Evolutionary conservation across 2,113 vertebrate species (phyloP).

Genomic region (Redunca redunca): DNA sequence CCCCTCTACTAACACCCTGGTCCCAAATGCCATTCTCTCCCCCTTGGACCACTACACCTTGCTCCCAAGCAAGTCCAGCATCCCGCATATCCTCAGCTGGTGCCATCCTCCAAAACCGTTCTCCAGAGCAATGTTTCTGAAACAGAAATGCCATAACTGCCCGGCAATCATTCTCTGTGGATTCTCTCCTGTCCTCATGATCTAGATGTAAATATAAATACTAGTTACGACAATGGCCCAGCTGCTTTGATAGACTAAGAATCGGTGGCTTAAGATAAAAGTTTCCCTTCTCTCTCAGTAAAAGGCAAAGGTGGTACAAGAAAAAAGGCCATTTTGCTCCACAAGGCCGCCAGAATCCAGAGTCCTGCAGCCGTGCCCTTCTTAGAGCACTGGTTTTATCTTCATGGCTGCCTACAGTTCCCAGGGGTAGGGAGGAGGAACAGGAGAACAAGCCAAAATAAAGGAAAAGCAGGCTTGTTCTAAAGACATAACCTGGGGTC

Average conservation of each 20-base stretch:
- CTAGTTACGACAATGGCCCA: background rate
- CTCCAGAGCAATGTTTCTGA: background rate
- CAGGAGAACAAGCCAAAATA: background rate
- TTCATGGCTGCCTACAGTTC: background rate
- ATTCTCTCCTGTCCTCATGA: background rate
- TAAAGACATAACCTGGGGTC: background rate
- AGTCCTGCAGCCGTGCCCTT: accelerated
- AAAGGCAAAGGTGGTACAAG: background rate
- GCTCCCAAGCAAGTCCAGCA: background rate
- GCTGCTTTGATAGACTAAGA: background rate
- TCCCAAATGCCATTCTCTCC: background rate
- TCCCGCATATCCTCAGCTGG: background rate
- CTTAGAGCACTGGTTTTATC: background rate
- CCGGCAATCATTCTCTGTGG: background rate
- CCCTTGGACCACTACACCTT: background rate
- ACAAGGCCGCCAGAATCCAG: background rate
- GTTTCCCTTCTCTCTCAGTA: background rate
- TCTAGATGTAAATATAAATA: background rate
- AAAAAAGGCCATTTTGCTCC: background rate
- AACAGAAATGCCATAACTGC: background rate
- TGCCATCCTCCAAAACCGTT: background rate
- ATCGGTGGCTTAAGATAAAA: background rate
- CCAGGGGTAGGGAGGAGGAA: background rate
- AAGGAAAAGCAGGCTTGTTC: background rate
- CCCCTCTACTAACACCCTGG: background rate